These are phyloP conservation scores for Beris morrisii DNA, from an alignment of 2,888 invertebrate species.

Conservation along the genomic window DNA sequence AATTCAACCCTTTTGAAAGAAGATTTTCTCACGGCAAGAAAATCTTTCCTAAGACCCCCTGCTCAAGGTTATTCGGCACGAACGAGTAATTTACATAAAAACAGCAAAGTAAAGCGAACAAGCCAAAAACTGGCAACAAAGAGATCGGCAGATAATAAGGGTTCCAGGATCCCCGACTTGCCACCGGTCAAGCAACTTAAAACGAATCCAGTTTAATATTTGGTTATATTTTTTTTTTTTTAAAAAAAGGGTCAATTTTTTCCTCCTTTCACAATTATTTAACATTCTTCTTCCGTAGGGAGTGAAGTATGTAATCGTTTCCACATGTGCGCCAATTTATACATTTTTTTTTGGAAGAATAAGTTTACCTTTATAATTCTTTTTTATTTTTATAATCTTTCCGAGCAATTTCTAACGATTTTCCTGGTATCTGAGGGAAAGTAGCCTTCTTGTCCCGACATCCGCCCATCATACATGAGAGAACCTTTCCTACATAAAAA, in stretches of 20 bases:
- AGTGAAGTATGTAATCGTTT: conserved; percentile 29
- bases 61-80: conserved; percentile 29
- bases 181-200: conserved; percentile 29
- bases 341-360: conserved; percentile 17
- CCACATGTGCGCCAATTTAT: conserved; percentile 34
- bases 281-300: conserved; percentile 1
- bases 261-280: not conserved
- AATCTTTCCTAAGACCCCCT: conserved; percentile 4
- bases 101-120: conserved; percentile 17
- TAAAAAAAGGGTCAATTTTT: not conserved
- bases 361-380: not conserved
- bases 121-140: conserved; percentile 6
- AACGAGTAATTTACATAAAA: conserved; percentile 27
- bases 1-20: conserved; percentile 23
- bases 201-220: conserved; percentile 23
- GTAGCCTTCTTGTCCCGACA: too few relatives aligned
- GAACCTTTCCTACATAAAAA: too few relatives aligned
- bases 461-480: too few relatives aligned
- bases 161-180: not conserved
- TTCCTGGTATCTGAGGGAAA: not conserved
- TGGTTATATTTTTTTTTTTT: not conserved
- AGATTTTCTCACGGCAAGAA: conserved; percentile 28
- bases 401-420: conserved; percentile 9
- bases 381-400: conserved; percentile 1
- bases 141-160: conserved; percentile 18